Percentiles rank a stretch among this genome's conserved stretches.
phyloP scores from a whole-genome alignment of 2,888 invertebrate genomes.

The Eristalinus aeneus region DNA sequence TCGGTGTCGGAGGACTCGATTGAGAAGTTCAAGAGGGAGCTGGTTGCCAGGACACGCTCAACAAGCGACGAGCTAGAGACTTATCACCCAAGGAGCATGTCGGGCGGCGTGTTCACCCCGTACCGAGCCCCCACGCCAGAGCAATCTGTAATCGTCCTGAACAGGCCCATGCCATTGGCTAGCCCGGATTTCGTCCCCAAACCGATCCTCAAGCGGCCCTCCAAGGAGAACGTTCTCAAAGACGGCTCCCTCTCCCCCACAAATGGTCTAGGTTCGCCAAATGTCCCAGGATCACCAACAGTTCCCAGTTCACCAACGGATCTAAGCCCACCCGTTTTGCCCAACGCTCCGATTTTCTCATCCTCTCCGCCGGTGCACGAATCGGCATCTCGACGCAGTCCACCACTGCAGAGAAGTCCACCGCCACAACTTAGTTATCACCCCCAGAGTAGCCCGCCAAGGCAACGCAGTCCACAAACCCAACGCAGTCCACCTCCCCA shows the following conservation, averaged over 20 bases:
- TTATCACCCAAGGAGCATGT: constrained; percentile 85
- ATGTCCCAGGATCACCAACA: background rate
- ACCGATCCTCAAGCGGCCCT: constrained; percentile 87
- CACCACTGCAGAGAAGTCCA: background rate
- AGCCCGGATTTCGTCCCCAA: constrained; percentile 89
- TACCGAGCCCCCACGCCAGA: constrained; percentile 81
- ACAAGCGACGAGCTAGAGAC: constrained; percentile 84
- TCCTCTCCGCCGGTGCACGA: background rate
- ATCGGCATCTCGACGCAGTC: background rate
- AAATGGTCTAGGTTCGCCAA: constrained; percentile 14
- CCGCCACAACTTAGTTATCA: no score
- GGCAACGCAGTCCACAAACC: no score
- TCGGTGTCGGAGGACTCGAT: constrained; percentile 81
- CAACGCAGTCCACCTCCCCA: no score
- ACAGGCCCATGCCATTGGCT: constrained; percentile 84
- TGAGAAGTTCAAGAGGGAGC: constrained; percentile 79
- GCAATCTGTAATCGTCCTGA: constrained; percentile 83
- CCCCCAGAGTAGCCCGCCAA: no score
- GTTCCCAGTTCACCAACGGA: constrained; percentile 29
- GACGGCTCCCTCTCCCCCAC: constrained; percentile 68
- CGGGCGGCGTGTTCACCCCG: constrained; percentile 78
- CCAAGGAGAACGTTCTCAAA: constrained; percentile 79
- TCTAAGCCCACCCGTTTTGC: constrained; percentile 17
- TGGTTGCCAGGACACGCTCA: constrained; percentile 78
- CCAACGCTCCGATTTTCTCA: constrained; percentile 30